A percentile compares a stretch with the other conserved stretches of the same genome.
Evolutionary conservation across 2,797 vertebrate genomes (phyloP).

Genomic region (Argyrosomus regius): DNA sequence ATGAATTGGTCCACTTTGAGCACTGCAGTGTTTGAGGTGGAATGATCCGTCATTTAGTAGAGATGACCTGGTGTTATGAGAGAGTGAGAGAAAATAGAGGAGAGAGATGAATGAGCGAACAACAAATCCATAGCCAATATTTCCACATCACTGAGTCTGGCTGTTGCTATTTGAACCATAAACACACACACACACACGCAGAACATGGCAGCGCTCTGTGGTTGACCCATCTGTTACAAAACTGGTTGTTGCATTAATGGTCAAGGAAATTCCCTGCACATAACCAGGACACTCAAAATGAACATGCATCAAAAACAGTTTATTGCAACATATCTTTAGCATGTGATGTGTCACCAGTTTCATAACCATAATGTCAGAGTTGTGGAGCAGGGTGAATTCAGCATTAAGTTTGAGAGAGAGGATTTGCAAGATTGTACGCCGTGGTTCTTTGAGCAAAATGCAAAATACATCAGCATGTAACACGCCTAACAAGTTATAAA

Average conservation of each 20-base stretch:
- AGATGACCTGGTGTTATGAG: slow-evolving; percentile 58
- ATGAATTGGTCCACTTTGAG: slow-evolving; percentile 74
- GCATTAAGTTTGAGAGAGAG: no score
- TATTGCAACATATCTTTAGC: no score
- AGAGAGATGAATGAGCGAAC: slow-evolving; percentile 74
- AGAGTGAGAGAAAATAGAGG: slow-evolving; percentile 38
- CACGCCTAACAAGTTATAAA: no score
- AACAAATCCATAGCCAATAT: slow-evolving; percentile 70
- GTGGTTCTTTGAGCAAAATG: no score
- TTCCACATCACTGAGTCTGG: slow-evolving; percentile 73
- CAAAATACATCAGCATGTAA: no score
- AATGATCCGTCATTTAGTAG: slow-evolving; percentile 80
- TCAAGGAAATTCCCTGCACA: slow-evolving; percentile 7
- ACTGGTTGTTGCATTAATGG: slow-evolving; percentile 4
- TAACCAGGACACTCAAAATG: neutral
- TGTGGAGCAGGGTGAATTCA: no score
- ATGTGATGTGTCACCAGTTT: no score
- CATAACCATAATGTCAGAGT: no score
- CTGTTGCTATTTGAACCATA: slow-evolving; percentile 32
- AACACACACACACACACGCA: slow-evolving; percentile 19
- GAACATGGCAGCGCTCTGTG: slow-evolving; percentile 5
- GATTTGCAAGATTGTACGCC: no score
- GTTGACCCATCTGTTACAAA: slow-evolving; percentile 1
- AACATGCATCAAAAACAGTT: slow-evolving; percentile 3
- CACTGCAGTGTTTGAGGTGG: slow-evolving; percentile 51